Evolutionary conservation across 1,140 invertebrate species (phyloP).

Genomic region (Tachypleus tridentatus): DNA sequence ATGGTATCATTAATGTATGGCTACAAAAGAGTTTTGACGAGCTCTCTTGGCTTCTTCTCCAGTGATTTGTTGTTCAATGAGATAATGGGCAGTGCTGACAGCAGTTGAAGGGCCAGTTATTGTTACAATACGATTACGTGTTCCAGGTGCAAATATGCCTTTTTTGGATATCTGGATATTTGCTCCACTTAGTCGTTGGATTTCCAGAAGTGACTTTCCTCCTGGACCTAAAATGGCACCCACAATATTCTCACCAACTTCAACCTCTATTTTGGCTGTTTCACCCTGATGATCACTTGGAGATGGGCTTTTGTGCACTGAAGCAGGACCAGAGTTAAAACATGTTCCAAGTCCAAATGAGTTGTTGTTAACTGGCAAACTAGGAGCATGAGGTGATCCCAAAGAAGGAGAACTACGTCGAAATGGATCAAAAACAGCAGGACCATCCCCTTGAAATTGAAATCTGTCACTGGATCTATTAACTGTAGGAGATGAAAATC

Average conservation of each 20-base stretch:
- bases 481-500: not conserved
- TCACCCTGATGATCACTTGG: slow-evolving; percentile 47
- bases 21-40: slow-evolving; percentile 49
- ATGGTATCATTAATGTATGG: slow-evolving; percentile 16
- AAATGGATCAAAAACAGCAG: slow-evolving; percentile 23
- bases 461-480: slow-evolving; percentile 18
- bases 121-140: slow-evolving; percentile 91
- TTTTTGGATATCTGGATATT: slow-evolving; percentile 98
- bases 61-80: slow-evolving; percentile 89
- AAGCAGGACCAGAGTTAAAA: slow-evolving; percentile 24
- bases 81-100: slow-evolving; percentile 78
- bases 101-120: slow-evolving; percentile 77
- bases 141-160: slow-evolving; percentile 89
- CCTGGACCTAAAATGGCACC: slow-evolving; percentile 93
- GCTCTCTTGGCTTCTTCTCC: slow-evolving; percentile 90
- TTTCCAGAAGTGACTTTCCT: slow-evolving; percentile 88
- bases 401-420: slow-evolving; percentile 32
- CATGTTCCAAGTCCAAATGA: slow-evolving; percentile 61
- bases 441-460: slow-evolving; percentile 20
- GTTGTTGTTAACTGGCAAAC: slow-evolving; percentile 56
- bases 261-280: slow-evolving; percentile 67
- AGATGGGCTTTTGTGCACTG: slow-evolving; percentile 61
- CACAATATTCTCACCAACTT: slow-evolving; percentile 85
- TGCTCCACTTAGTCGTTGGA: slow-evolving; percentile 89
- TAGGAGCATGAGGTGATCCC: slow-evolving; percentile 32